Evolutionary conservation across 2,888 invertebrate species (phyloP), one percentile per base, ranked within the genome.

Genomic region (Salpingus planirostris): DNA sequence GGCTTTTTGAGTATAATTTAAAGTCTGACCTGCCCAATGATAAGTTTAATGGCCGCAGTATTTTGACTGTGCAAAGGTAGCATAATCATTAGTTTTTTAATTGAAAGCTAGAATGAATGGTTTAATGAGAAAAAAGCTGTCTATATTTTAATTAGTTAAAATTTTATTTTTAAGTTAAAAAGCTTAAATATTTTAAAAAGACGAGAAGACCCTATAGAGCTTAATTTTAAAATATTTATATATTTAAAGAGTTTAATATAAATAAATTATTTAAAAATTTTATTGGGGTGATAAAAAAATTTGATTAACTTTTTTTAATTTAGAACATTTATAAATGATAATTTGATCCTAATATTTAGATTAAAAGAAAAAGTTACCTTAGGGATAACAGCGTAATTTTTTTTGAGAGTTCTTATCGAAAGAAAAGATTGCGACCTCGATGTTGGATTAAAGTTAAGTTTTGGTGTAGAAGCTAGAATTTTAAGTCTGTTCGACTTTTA

Each of bases 381-480:
- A 78, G 79, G 80, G 80, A 81, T 83, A 83, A 83, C 81, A 83
- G 81, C 78, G 75, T 81, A 73, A 81, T 82, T 71, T 74, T 74
- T 73, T 76, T 76, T 66, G 66, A 76, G 71, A 82, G 81, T 70
- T 72, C 79, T 59, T 64, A 82, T 83, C 73, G 67, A 70, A 73
- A 76, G 71, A 69, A 73, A 64, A 73, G 78, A 69, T 83, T 82
- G 78, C 77, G 79, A 83, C 82, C 82, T 85, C 84, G 82, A 85
- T 85, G 83, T 84, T 85, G 83, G 79, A 83, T 82, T 82, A 82
- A 78, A 71, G 60, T 71, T 68, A 69, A 72, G 66, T 68, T 70
- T 71, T 68, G 70, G 72, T 71, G 79, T 57, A 81, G 74, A 64
- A 67, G 70, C 71, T 76, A 68, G 70, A 69, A 66, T 65, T 67